phyloP scores from a whole-genome alignment of 2,888 invertebrate genomes.

The Tipula confusa region DNA sequence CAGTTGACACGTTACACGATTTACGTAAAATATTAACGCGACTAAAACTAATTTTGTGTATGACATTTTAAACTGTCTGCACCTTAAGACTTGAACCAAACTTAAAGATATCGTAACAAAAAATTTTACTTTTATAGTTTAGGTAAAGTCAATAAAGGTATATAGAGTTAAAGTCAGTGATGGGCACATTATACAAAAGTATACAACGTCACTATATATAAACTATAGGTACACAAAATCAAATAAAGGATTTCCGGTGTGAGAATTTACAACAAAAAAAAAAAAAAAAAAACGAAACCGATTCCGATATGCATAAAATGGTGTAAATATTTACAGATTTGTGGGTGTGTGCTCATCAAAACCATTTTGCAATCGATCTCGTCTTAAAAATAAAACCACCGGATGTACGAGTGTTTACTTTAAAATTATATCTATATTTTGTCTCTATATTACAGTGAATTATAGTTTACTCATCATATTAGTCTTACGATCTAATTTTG shows the following conservation, averaged over 20 bases:
- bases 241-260: neutral
- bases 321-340: neutral
- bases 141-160: neutral
- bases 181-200: neutral
- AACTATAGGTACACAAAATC: neutral
- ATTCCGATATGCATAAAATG: neutral
- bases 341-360: neutral
- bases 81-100: neutral
- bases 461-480: conserved; percentile 43
- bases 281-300: neutral
- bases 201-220: neutral
- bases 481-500: conserved; percentile 59
- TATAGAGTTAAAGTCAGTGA: neutral
- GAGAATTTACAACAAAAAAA: neutral
- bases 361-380: neutral
- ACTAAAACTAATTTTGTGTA: neutral
- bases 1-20: neutral
- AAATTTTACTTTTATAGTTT: neutral
- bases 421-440: neutral
- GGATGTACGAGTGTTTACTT: neutral
- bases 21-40: neutral
- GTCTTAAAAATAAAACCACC: neutral
- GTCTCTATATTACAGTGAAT: neutral
- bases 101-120: neutral
- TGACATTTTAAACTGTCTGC: neutral